Evolutionary conservation across 1,140 invertebrate species (phyloP).

Genomic region (Penaeus chinensis): DNA sequence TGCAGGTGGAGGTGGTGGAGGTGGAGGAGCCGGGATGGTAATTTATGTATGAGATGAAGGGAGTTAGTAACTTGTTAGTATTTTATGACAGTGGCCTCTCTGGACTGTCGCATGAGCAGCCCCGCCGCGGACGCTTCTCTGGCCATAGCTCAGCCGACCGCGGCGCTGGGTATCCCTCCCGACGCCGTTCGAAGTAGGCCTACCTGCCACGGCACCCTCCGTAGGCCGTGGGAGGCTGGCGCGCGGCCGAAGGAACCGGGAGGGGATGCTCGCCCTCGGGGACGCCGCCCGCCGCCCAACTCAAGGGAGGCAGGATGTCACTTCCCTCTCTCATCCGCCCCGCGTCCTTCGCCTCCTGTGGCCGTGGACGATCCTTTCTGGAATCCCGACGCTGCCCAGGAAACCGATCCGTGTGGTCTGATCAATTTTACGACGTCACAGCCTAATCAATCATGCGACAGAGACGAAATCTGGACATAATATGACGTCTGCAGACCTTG

Average conservation of each 20-base stretch:
- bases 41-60: slow-evolving; percentile 60
- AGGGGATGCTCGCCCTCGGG: too few relatives aligned
- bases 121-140: too few relatives aligned
- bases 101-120: slow-evolving; percentile 10
- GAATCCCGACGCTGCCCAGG: not conserved
- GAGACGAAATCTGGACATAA: slow-evolving; percentile 59
- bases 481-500: slow-evolving; percentile 39
- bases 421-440: slow-evolving; percentile 49
- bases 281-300: too few relatives aligned
- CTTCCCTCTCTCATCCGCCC: not conserved
- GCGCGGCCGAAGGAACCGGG: not conserved
- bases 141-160: too few relatives aligned
- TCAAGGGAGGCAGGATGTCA: too few relatives aligned
- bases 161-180: too few relatives aligned
- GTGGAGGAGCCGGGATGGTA: not conserved
- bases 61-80: slow-evolving; percentile 61
- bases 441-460: slow-evolving; percentile 56
- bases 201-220: too few relatives aligned
- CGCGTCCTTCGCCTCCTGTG: not conserved
- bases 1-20: too few relatives aligned
- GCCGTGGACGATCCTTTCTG: slow-evolving; percentile 38
- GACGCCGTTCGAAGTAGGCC: too few relatives aligned
- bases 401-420: slow-evolving; percentile 19
- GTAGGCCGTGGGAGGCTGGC: not conserved
- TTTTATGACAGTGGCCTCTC: slow-evolving; percentile 54